Base-by-base conservation (phyloP, 2,797 vertebrate genomes). In the Eospalax fontanierii region DNA sequence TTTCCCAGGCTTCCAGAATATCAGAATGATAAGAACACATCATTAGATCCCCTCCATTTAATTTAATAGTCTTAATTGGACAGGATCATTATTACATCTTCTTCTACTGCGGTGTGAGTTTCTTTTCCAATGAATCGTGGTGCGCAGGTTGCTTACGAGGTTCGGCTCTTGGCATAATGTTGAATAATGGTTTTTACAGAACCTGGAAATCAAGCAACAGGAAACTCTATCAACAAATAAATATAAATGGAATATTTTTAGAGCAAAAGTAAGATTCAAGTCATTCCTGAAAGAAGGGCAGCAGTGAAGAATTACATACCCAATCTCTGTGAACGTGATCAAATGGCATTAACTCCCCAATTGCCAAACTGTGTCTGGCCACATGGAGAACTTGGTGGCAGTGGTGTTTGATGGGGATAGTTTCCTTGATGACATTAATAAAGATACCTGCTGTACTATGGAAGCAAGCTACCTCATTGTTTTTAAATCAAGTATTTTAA, bases 111-210 rank as follows among this genome's bases (percentile, higher is more conserved):
- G 96, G 97, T 97, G 96, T 94, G 87, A 78, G 76, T 93, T 98
- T 94, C 59, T 54, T 97, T 98, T 94, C 91, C 92, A 96, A 97
- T 96, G 92, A 98, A 98, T 98, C 97, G 97, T 97, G 98, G 97
- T 97, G 96, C 97, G 98, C 97, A 94, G 93, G 96, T 98, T 98
- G 91, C 96, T 98, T 96, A 94, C 96, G 97, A 97, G 90, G 93
- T 96, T 98, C 75, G 93, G 96, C 96, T 96, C 46, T 98, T 98
- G 98, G 97, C 98, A 93, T 95, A 19, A 21, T 89, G 97, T 98
- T 98, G 97, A 97, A 12, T 98, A 98, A 98, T 98, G 98, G 96
- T 95, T 98, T 98, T 95, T 97, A 74, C 98, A 98, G 94, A 94
- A 79, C 94, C 80, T 96, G 97, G 95, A 97, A 98, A 96, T 97